Conservation (phyloP, 2,113 vertebrate genomes). For the Butorides virescens region DNA sequence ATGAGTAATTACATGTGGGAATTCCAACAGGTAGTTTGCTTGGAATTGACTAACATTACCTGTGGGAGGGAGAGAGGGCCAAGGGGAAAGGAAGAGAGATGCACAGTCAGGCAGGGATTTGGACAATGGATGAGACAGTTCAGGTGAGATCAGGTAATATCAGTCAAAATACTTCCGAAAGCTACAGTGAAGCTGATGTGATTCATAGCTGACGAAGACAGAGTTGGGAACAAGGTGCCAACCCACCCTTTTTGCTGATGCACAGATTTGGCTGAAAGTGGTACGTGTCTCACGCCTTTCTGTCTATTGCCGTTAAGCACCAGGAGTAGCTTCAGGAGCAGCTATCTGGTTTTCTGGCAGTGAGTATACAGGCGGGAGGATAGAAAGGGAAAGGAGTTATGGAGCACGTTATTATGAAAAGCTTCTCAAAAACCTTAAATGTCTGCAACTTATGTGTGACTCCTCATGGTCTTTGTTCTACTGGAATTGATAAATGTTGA, state of each 20-base stretch:
- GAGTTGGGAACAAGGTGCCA: not conserved
- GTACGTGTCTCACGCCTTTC: not conserved
- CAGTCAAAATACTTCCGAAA: not conserved
- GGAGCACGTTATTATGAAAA: not conserved
- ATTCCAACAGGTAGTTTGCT: not conserved
- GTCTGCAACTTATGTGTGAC: not conserved
- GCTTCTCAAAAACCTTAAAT: not conserved
- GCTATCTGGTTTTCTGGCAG: not conserved
- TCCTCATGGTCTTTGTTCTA: not conserved
- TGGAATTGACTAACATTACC: not conserved
- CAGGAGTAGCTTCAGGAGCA: not conserved
- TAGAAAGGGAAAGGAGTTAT: not conserved
- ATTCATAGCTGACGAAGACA: not conserved
- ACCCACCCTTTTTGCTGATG: not conserved
- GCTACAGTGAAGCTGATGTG: not conserved
- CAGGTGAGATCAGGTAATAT: not conserved
- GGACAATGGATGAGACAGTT: not conserved
- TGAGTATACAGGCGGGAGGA: not conserved
- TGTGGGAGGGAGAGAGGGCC: not conserved
- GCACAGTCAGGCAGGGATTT: not conserved
- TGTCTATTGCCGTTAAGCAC: not conserved
- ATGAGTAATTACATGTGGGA: not conserved
- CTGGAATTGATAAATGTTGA: not conserved
- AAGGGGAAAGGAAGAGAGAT: not conserved
- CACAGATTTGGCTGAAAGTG: not conserved